Base-by-base conservation (phyloP, 2,888 invertebrate species). In the Leucophenga montana region DNA sequence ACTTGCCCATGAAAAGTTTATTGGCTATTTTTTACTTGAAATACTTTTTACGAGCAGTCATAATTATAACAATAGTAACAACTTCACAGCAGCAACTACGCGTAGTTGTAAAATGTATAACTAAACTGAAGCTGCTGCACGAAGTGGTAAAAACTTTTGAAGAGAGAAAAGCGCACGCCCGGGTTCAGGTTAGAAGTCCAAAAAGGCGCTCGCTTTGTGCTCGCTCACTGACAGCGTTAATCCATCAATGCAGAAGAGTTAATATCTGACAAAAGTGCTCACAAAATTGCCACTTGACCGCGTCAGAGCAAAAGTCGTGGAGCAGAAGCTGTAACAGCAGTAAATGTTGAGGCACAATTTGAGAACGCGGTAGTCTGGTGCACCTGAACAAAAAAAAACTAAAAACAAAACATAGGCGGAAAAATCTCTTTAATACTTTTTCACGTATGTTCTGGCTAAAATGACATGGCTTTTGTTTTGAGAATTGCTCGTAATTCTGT, bases 11-110 rank as follows among this genome's bases (percentile, higher is more conserved):
- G n/a, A 64, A 65, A 57, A 67, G 46, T 67, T 67, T 57, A 67
- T 67, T 57, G 57, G 46, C 20, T 56, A 48, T 67, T 67, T 48
- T 67, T 46, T 27, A 46, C 9, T 56, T 59, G 48, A 59, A 66
- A 57, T 6, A 20, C 33, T 53, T 71, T 73, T 74, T 72, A 74
- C 68, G 70, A 69, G 64, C 72, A 66, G 44, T 64, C 57, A 71
- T 72, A 71, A 75, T 73, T 71, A 76, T 68, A 75, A 71, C 68
- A 73, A 56, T 61, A 73, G 61, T 27, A 56, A 44, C 68, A 57
- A 53, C 66, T 39, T 39, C 16, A 20, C 39, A 39, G 39, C 39
- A 39, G 33, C 33, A 33, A 8, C 33, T 5, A 8, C 33, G 8
- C 3, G 8, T 8, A 33, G 33, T 33, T 33, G 33, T 33, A 33